phyloP scores from a whole-genome alignment of 2,797 vertebrate species.

The Phyllotis vaccarum region DNA sequence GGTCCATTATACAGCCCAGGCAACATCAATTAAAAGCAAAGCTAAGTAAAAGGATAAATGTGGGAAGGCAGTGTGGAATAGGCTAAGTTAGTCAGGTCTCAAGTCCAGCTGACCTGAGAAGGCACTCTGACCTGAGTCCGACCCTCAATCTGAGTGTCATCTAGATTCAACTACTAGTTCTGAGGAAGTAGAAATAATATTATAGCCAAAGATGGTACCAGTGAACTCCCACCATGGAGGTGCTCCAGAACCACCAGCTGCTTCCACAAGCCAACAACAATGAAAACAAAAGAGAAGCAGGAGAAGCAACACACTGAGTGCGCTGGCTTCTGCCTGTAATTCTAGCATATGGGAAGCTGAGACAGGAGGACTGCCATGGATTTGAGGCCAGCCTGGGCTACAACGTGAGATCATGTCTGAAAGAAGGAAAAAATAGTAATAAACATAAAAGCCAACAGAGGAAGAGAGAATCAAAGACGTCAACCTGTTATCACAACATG shows the following conservation, averaged over 20 bases:
- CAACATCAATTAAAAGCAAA: constrained; percentile 40
- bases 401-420: not conserved
- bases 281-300: not conserved
- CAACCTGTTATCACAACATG: not conserved
- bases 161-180: not conserved
- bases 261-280: constrained; percentile 31
- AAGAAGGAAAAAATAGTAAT: not conserved
- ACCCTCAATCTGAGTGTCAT: not conserved
- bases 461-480: constrained; percentile 24
- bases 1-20: not conserved
- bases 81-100: not conserved
- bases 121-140: not conserved
- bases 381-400: not conserved
- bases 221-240: not conserved
- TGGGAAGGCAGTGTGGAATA: not conserved
- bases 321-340: not conserved
- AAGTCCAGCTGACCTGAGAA: no score
- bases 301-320: not conserved
- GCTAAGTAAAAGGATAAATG: not conserved
- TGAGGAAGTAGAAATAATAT: constrained; percentile 28
- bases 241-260: not conserved
- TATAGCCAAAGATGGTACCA: not conserved
- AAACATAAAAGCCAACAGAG: not conserved
- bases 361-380: not conserved
- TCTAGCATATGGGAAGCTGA: not conserved